phyloP scores from a whole-genome alignment of 2,888 invertebrate species.

The Nipponacmea schrenckii region DNA sequence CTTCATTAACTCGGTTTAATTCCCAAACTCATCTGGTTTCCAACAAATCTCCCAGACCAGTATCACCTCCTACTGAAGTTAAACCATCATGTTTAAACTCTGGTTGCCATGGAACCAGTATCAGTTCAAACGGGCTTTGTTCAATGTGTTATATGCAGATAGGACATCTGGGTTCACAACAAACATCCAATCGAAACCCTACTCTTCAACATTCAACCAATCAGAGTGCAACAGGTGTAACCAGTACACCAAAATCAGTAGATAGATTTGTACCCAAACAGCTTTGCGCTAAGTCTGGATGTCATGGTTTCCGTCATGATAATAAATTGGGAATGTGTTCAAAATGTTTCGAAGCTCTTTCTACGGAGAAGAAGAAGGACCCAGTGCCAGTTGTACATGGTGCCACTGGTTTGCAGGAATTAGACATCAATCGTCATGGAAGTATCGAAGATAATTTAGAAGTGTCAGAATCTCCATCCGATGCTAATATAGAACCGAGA shows the following conservation, averaged over 20 bases:
- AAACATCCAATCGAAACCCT: too few relatives aligned
- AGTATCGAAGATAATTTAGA: constrained; percentile 6
- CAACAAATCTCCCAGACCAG: not conserved
- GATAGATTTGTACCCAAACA: constrained; percentile 22
- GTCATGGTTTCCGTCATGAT: constrained; percentile 27
- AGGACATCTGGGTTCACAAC: too few relatives aligned
- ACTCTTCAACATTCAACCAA: too few relatives aligned
- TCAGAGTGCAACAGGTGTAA: not conserved
- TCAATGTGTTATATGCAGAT: too few relatives aligned
- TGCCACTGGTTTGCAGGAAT: not conserved
- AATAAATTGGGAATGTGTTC: constrained; percentile 25
- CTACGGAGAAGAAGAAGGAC: not conserved
- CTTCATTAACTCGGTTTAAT: not conserved
- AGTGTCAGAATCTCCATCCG: constrained; percentile 19
- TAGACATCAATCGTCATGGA: constrained; percentile 17
- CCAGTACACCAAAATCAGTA: not conserved
- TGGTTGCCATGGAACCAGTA: too few relatives aligned
- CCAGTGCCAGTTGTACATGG: not conserved
- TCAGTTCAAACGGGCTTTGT: too few relatives aligned
- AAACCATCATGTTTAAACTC: too few relatives aligned
- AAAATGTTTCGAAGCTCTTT: constrained; percentile 15
- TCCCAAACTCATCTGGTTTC: too few relatives aligned
- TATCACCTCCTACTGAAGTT: not conserved
- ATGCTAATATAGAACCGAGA: constrained; percentile 26
- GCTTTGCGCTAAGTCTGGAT: constrained; percentile 41